Evolutionary conservation across 1,140 invertebrate species (phyloP).

Genomic region (Mamestra configurata): DNA sequence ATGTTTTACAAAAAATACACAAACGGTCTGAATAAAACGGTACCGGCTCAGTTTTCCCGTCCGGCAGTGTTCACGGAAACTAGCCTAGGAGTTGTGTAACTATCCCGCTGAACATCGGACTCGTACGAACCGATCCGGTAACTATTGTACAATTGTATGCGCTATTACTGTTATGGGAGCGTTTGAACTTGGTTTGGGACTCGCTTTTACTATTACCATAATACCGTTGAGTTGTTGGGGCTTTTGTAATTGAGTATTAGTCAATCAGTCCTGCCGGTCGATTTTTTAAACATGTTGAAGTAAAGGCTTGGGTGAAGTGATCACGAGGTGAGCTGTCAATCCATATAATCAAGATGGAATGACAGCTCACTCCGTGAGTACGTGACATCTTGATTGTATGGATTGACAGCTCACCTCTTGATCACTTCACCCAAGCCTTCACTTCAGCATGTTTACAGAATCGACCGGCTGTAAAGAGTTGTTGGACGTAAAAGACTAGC

Average conservation of each 20-base stretch:
- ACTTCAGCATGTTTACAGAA: too few relatives aligned
- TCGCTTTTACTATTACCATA: constrained; percentile 29
- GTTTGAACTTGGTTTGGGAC: constrained; percentile 26
- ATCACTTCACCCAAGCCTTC: too few relatives aligned
- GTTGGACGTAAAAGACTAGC: too few relatives aligned
- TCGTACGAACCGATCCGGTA: constrained; percentile 34
- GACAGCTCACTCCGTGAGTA: too few relatives aligned
- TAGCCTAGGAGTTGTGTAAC: constrained; percentile 46
- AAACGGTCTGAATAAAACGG: background rate
- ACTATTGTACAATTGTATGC: constrained; percentile 29
- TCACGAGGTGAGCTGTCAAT: too few relatives aligned
- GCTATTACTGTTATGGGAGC: background rate
- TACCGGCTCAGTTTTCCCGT: background rate
- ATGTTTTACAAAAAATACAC: background rate
- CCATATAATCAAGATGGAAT: too few relatives aligned
- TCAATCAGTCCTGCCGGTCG: too few relatives aligned
- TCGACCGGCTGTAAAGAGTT: too few relatives aligned
- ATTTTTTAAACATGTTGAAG: too few relatives aligned
- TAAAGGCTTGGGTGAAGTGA: too few relatives aligned
- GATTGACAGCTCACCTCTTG: too few relatives aligned
- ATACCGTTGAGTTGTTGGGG: constrained; percentile 8
- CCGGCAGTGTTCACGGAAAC: constrained; percentile 27
- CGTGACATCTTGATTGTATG: too few relatives aligned
- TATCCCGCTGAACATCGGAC: constrained; percentile 32
- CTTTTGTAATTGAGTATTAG: background rate